A percentile compares a stretch with the other conserved stretches of the same genome.
These are phyloP conservation scores for Geodia barretti DNA, from an alignment of 37 sponge, comb jelly and placozoan genomes.

Conservation along the genomic window DNA sequence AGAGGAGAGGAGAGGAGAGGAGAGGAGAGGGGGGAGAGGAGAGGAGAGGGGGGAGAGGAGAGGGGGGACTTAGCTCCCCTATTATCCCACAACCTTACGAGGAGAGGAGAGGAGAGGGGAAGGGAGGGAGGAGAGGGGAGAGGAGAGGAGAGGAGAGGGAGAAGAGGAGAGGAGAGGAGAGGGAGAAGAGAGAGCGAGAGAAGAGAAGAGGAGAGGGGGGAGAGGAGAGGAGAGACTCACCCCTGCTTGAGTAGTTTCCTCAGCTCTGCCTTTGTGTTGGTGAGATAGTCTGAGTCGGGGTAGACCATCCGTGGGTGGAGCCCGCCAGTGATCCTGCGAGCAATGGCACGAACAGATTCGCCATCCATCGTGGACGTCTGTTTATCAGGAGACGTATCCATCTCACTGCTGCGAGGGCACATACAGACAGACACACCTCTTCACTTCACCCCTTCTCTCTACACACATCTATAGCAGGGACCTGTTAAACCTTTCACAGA, in stretches of 20 bases:
- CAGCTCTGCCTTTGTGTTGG: slow-evolving; percentile 34
- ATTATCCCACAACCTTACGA: no score
- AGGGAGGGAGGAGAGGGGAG: background rate
- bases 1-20: background rate
- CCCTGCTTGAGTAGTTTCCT: slow-evolving; percentile 55
- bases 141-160: background rate
- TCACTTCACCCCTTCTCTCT: no score
- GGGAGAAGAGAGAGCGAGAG: background rate
- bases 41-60: background rate
- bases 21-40: background rate
- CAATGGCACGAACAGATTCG: background rate
- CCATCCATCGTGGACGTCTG: background rate
- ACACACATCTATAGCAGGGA: no score
- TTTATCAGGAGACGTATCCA: background rate
- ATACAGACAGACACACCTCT: no score
- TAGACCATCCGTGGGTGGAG: slow-evolving; percentile 16
- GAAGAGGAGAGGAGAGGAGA: background rate
- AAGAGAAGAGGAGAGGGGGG: background rate
- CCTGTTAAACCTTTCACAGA: no score
- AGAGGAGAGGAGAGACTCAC: background rate
- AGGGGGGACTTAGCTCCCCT: background rate
- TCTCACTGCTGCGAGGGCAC: background rate
- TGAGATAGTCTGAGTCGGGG: slow-evolving; percentile 22
- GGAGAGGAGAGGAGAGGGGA: background rate
- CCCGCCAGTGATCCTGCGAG: slow-evolving; percentile 11